Percentiles rank a stretch among this genome's conserved stretches.
Conservation (phyloP, 1,140 invertebrate genomes). For the Ceratoteleas bidentatus region DNA sequence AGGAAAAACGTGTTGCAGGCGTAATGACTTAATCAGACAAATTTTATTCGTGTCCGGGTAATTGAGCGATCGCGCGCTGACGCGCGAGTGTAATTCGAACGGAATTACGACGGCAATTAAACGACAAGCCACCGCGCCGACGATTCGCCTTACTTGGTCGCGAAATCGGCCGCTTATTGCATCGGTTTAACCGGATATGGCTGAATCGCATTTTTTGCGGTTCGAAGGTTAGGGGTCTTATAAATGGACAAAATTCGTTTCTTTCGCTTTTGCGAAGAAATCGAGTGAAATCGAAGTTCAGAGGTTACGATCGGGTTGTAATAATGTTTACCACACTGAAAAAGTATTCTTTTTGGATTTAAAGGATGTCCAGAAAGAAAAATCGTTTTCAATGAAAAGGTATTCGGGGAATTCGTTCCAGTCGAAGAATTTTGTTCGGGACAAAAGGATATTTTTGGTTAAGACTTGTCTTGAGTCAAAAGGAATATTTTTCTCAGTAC, state of each 20-base stretch:
- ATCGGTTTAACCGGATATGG: too few relatives aligned
- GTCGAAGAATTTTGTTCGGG: too few relatives aligned
- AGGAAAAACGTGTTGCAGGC: conserved; percentile 48
- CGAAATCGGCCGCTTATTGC: too few relatives aligned
- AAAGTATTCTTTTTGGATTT: too few relatives aligned
- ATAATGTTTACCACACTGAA: too few relatives aligned
- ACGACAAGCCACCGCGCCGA: background rate
- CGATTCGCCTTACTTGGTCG: conserved; percentile 10
- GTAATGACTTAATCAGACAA: conserved; percentile 58
- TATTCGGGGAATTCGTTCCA: background rate
- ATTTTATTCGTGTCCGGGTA: conserved; percentile 51
- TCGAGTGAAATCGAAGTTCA: too few relatives aligned
- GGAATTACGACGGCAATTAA: conserved; percentile 38
- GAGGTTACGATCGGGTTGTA: too few relatives aligned
- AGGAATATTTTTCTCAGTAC: background rate
- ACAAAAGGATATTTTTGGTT: background rate
- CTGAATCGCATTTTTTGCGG: too few relatives aligned
- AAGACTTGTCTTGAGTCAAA: background rate
- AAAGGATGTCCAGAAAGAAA: too few relatives aligned
- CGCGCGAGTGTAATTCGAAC: conserved; percentile 8
- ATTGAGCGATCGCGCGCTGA: conserved; percentile 38
- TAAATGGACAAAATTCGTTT: too few relatives aligned
- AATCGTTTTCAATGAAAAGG: background rate
- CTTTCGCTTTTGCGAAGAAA: background rate
- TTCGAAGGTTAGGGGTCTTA: too few relatives aligned